Conservation (phyloP, 2,113 vertebrate species). For the Rhynchomys soricoides region DNA sequence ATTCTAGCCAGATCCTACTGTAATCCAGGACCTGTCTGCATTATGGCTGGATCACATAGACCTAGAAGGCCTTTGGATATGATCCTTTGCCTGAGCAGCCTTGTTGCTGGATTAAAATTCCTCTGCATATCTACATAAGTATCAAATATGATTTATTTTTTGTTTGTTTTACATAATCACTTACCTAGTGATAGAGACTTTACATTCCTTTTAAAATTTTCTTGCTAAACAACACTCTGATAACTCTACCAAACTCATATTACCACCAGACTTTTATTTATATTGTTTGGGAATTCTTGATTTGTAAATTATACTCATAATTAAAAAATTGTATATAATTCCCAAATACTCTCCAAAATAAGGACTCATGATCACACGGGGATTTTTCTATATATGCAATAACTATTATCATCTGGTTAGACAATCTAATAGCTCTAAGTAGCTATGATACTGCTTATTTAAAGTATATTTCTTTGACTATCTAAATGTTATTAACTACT, state of each 20-base stretch:
- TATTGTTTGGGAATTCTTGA: neutral
- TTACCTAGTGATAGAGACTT: neutral
- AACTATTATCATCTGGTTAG: neutral
- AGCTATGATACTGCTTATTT: neutral
- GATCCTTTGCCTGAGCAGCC: too few species aligned
- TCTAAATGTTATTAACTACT: neutral
- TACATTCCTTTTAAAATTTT: neutral
- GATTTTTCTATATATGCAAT: neutral
- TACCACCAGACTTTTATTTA: neutral
- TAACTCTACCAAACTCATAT: neutral
- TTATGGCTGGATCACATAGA: too few species aligned
- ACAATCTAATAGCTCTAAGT: neutral
- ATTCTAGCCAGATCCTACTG: too few species aligned
- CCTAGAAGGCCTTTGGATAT: too few species aligned
- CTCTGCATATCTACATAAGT: neutral
- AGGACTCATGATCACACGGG: neutral
- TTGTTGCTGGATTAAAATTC: too few species aligned
- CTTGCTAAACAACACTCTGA: neutral
- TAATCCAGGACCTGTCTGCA: too few species aligned
- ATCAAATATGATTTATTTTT: neutral
- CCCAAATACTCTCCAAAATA: neutral
- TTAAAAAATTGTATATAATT: neutral
- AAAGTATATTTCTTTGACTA: neutral
- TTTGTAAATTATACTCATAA: neutral
- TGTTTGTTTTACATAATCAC: neutral